phyloP scores from a whole-genome alignment of 2,888 invertebrate genomes.

The Amiota communis region DNA sequence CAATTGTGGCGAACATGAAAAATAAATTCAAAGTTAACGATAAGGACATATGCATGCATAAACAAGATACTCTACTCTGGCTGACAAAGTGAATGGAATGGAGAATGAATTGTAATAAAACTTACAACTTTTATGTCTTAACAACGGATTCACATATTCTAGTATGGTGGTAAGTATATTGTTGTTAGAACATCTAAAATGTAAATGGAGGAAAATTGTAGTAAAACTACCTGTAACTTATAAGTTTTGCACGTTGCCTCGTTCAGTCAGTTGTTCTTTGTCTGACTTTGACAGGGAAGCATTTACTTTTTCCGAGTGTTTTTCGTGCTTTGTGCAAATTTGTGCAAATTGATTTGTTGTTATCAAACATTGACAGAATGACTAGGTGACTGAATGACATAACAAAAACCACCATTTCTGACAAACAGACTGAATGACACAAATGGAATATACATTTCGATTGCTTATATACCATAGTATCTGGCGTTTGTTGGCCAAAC shows the following conservation, averaged over 20 bases:
- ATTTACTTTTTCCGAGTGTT: constrained; percentile 24
- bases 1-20: constrained; percentile 59
- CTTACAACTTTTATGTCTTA: no score
- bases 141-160: no score
- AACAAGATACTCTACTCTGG: background rate
- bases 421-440: background rate
- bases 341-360: constrained; percentile 67
- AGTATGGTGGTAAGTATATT: no score
- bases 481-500: constrained; percentile 6
- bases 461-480: background rate
- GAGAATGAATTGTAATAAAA: background rate
- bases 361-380: constrained; percentile 46
- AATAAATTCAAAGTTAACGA: constrained; percentile 59
- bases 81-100: constrained; percentile 29
- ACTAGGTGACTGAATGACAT: constrained; percentile 29
- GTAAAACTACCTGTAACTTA: constrained; percentile 1
- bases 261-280: background rate
- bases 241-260: background rate
- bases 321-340: constrained; percentile 56
- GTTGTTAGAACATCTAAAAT: no score
- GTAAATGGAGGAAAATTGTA: no score
- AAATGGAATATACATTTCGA: constrained; percentile 5
- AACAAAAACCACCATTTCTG: no score
- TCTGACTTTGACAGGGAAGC: constrained; percentile 15
- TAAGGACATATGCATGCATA: constrained; percentile 32